Evolutionary conservation across 2,888 invertebrate genomes (phyloP), one percentile per base, ranked within the genome.

Genomic region (Diplolepis rosae): DNA sequence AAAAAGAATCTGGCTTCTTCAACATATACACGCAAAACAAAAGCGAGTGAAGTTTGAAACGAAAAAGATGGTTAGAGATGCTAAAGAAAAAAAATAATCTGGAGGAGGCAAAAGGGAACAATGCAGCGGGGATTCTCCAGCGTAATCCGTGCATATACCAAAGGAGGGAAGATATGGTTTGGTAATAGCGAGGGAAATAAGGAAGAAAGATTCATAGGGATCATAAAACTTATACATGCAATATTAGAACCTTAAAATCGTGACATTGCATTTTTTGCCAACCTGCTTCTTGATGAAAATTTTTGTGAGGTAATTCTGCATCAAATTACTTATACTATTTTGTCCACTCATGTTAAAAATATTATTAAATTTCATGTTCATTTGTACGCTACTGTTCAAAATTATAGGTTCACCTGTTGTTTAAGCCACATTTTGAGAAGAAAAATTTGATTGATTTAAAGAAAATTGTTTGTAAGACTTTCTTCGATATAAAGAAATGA

Each of bases 41-140:
- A 61, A 35, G 35, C 28, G 51, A 28, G 27, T 27, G 28, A 52
- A 24, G 56, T 35, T 22, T 35, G 39, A 24, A 61, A n/a, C 39
- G 61, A 35, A 56, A 30, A 22, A 22, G 56, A 56, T 61, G 61
- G 61, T 32, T 35, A 24, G 39, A 22, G 61, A 39, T 24, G 24
- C n/a, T 56, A 24, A 61, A 52, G 28, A 61, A 61, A 54, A 52
- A 32, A 61, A 61, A 32, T 35, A 61, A 61, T 61, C 61, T 54
- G 35, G 39, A 61, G 61, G 1, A 61, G 39, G 61, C 13, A 18
- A 52, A 61, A 39, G 39, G 61, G 61, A 61, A 61, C 61, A 61
- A 61, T 61, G 61, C 61, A 35, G 22, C 24, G 35, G 61, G 35
- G 39, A 39, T 61, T n/a, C 61, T 61, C 24, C 35, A 39, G 61